Evolutionary conservation across 2,888 invertebrate genomes (phyloP).

Genomic region (Eupithecia abbreviata): DNA sequence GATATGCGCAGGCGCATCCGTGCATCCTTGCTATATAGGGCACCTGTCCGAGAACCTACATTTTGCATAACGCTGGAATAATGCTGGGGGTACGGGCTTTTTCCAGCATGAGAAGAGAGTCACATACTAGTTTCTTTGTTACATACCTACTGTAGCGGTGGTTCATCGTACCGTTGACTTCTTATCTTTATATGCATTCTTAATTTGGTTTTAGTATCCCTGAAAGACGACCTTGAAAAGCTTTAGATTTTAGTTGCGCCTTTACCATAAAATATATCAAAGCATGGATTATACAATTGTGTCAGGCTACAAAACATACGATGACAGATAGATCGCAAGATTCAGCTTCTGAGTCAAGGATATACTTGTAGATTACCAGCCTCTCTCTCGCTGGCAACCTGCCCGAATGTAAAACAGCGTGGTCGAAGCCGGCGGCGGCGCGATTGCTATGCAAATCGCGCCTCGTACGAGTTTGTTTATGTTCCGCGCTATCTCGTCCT

Average conservation of each 20-base stretch:
- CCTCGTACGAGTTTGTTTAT: slow-evolving; percentile 43
- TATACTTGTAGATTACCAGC: slow-evolving; percentile 1
- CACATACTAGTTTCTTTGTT: background rate
- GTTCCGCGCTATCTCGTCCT: slow-evolving; percentile 41
- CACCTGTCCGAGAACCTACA: slow-evolving; percentile 48
- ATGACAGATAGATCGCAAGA: background rate
- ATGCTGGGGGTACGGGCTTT: slow-evolving; percentile 22
- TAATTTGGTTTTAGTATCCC: background rate
- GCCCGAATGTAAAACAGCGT: slow-evolving; percentile 23
- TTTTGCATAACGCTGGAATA: slow-evolving; percentile 45
- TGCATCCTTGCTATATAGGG: slow-evolving; percentile 43
- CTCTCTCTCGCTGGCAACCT: slow-evolving; percentile 17
- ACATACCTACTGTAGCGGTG: background rate
- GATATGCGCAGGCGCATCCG: slow-evolving; percentile 38
- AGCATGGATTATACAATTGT: background rate
- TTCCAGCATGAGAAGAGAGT: slow-evolving; percentile 9
- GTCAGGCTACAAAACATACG: background rate
- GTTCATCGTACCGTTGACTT: background rate
- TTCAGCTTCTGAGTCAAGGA: background rate
- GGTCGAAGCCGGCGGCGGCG: slow-evolving; percentile 31
- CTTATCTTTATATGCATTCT: background rate
- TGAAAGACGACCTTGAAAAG: background rate
- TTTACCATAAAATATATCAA: background rate
- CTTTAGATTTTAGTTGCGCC: background rate
- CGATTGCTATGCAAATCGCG: slow-evolving; percentile 51